These are phyloP conservation scores for Lasius fuliginosus DNA, from an alignment of 2,888 invertebrate genomes.

Conservation along the genomic window DNA sequence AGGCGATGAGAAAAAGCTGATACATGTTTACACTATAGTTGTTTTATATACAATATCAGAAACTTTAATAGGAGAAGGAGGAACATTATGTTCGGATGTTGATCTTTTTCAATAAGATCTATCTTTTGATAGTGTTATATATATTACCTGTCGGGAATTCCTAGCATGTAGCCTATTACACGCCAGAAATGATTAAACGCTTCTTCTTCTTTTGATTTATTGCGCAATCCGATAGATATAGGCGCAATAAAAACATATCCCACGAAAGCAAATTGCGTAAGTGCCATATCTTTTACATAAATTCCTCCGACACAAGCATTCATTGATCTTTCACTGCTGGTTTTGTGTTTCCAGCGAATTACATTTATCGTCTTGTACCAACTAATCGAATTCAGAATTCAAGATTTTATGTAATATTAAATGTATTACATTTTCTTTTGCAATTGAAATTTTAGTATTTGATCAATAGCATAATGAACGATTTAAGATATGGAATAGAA, in stretches of 20 bases:
- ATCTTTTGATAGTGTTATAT: not conserved
- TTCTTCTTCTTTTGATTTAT: constrained; percentile 88
- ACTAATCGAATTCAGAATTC: constrained; percentile 83
- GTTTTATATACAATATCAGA: not conserved
- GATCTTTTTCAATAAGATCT: not conserved
- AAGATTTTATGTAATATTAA: constrained; percentile 4
- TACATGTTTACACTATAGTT: not conserved
- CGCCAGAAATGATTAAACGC: constrained; percentile 94
- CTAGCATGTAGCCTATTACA: constrained; percentile 92
- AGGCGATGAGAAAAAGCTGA: not conserved
- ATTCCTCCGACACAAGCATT: constrained; percentile 87
- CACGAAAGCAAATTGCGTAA: constrained; percentile 95
- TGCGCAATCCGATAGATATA: constrained; percentile 88
- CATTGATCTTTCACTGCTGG: constrained; percentile 87
- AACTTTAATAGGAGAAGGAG: not conserved
- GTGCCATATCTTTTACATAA: constrained; percentile 93
- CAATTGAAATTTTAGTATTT: not conserved
- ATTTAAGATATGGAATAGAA: no score
- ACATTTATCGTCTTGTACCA: constrained; percentile 90
- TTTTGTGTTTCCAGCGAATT: constrained; percentile 90
- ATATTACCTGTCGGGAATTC: constrained; percentile 91
- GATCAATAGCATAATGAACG: no score
- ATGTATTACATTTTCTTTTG: constrained; percentile 3
- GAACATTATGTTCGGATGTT: not conserved
- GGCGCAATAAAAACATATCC: constrained; percentile 90